These are phyloP conservation scores for Drosophila bipectinata DNA, from an alignment of 1,140 invertebrate genomes.

Conservation along the genomic window DNA sequence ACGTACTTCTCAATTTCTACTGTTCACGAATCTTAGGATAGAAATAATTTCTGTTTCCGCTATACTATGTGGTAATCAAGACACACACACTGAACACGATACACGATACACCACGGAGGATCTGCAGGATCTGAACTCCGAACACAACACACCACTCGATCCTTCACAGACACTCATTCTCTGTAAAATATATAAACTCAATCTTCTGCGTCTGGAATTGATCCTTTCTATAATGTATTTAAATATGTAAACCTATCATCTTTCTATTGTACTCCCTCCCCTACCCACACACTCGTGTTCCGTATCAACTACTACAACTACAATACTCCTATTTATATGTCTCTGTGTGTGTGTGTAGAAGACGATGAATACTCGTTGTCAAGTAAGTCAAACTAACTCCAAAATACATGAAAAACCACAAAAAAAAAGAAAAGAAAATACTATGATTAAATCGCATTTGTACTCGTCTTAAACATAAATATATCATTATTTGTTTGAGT, in stretches of 20 bases:
- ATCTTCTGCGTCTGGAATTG: slow-evolving; percentile 41
- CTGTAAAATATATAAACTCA: slow-evolving; percentile 38
- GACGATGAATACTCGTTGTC: slow-evolving; percentile 83
- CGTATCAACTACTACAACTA: slow-evolving; percentile 68
- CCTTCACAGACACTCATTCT: slow-evolving; percentile 14
- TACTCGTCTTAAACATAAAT: slow-evolving; percentile 44
- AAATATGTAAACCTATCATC: slow-evolving; percentile 71
- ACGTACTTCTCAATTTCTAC: slow-evolving; percentile 18
- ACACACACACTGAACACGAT: slow-evolving; percentile 17
- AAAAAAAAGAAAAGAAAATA: slow-evolving; percentile 12
- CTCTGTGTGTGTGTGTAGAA: slow-evolving; percentile 82
- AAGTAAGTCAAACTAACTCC: slow-evolving; percentile 79
- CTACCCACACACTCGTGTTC: slow-evolving; percentile 42
- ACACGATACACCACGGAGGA: slow-evolving; percentile 8
- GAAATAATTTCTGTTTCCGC: slow-evolving; percentile 23
- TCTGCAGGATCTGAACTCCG: not conserved
- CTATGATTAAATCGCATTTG: slow-evolving; percentile 54
- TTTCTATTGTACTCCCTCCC: slow-evolving; percentile 64
- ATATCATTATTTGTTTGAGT: slow-evolving; percentile 27
- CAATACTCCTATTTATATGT: slow-evolving; percentile 75
- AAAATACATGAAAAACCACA: slow-evolving; percentile 34
- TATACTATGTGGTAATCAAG: slow-evolving; percentile 19
- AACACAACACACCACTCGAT: slow-evolving; percentile 9
- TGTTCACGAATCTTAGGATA: slow-evolving; percentile 37
- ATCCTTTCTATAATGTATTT: slow-evolving; percentile 43